Evolutionary conservation across 1,140 invertebrate genomes (phyloP).

Genomic region (Cephus cinctus): DNA sequence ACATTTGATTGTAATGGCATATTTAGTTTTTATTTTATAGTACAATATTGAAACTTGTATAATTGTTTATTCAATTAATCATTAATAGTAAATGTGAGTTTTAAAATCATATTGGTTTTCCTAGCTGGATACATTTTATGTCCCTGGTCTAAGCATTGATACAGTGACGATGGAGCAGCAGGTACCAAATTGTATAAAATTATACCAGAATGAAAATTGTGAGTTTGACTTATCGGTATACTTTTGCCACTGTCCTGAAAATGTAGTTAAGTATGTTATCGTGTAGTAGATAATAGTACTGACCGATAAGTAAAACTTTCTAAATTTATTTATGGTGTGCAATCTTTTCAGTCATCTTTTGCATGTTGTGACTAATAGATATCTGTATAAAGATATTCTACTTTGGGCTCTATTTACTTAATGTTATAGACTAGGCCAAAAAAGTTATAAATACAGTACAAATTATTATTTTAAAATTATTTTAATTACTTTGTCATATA

Average conservation of each 20-base stretch:
- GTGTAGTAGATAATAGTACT: neutral
- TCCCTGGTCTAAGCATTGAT: conserved; percentile 29
- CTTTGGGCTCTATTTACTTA: no score
- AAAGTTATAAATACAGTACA: no score
- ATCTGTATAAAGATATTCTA: no score
- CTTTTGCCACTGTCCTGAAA: neutral
- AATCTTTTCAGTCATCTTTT: neutral
- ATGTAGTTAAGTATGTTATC: neutral
- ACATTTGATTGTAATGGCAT: no score
- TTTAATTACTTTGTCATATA: no score
- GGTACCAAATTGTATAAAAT: conserved; percentile 20
- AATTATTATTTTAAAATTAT: no score
- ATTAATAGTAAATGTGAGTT: no score
- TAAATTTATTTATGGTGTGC: neutral
- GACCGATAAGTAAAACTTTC: neutral
- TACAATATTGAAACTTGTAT: no score
- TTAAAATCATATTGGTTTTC: conserved; percentile 32
- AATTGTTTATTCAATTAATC: no score
- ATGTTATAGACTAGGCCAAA: no score
- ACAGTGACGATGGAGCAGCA: conserved; percentile 39
- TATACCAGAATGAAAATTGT: neutral
- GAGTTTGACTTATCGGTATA: neutral
- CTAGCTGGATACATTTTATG: conserved; percentile 33
- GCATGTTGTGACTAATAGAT: neutral
- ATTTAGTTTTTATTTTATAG: no score